These are phyloP conservation scores for Drosophila sp. DNA, from an alignment of 1,140 invertebrate genomes.

Conservation along the genomic window DNA sequence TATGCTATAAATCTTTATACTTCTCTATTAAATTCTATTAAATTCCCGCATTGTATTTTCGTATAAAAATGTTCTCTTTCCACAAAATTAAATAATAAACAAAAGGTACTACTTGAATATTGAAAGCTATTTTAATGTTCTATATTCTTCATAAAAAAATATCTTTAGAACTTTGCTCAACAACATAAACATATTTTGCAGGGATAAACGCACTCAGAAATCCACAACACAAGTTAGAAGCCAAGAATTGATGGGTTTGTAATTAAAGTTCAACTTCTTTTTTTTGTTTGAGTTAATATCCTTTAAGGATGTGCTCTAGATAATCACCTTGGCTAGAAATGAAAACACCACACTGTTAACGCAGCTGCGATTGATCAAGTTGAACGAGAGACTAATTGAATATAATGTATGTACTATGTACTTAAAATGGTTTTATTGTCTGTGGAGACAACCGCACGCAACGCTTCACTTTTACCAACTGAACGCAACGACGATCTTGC, in stretches of 20 bases:
- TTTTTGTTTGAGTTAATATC: conserved; percentile 12
- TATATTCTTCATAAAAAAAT: no score
- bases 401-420: no score
- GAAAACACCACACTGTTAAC: conserved; percentile 13
- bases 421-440: conserved; percentile 35
- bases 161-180: no score
- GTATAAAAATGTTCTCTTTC: no score
- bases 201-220: conserved; percentile 8
- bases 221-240: conserved; percentile 17
- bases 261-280: no score
- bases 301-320: conserved; percentile 27
- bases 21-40: no score
- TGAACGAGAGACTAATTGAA: conserved; percentile 27
- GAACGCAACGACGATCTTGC: conserved; percentile 82
- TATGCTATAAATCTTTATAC: no score
- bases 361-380: conserved; percentile 15
- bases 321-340: conserved; percentile 42
- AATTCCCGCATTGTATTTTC: no score
- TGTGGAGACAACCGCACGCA: conserved; percentile 74
- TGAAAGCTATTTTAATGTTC: no score
- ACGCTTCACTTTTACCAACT: conserved; percentile 84
- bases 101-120: no score
- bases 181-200: no score
- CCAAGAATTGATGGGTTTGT: not conserved
- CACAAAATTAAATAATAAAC: no score